Conservation (phyloP, 2,888 invertebrate species). For the Atethmia centrago region DNA sequence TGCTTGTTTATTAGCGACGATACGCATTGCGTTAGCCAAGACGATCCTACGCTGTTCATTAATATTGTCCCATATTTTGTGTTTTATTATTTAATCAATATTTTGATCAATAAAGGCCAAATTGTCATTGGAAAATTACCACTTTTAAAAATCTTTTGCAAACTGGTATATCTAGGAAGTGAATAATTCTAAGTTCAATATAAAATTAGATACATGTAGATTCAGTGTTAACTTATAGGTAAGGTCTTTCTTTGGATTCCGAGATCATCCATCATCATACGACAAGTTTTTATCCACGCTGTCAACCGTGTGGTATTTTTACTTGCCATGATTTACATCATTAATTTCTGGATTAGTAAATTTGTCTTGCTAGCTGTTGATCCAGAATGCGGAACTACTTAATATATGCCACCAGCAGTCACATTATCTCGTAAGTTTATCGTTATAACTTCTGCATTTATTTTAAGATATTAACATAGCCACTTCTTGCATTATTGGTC, state of each 20-base stretch:
- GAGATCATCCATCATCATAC: constrained; percentile 4
- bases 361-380: not conserved
- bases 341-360: constrained; percentile 6
- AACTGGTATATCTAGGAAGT: constrained; percentile 34
- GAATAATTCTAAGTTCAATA: constrained; percentile 7
- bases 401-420: not conserved
- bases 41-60: constrained; percentile 31
- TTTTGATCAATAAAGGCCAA: not conserved
- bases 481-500: not conserved
- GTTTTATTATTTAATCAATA: constrained; percentile 23
- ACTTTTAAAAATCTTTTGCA: constrained; percentile 19
- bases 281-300: not conserved
- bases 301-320: no score
- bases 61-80: constrained; percentile 13
- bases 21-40: constrained; percentile 54
- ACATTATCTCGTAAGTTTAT: constrained; percentile 3
- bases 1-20: constrained; percentile 58
- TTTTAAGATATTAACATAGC: not conserved
- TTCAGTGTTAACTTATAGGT: constrained; percentile 13
- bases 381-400: constrained; percentile 21
- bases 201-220: not conserved
- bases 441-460: not conserved
- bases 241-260: constrained; percentile 3
- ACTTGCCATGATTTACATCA: not conserved
- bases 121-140: constrained; percentile 13